These are phyloP conservation scores for Tadarida brasiliensis DNA, from an alignment of 2,797 vertebrate genomes.

Conservation along the genomic window DNA sequence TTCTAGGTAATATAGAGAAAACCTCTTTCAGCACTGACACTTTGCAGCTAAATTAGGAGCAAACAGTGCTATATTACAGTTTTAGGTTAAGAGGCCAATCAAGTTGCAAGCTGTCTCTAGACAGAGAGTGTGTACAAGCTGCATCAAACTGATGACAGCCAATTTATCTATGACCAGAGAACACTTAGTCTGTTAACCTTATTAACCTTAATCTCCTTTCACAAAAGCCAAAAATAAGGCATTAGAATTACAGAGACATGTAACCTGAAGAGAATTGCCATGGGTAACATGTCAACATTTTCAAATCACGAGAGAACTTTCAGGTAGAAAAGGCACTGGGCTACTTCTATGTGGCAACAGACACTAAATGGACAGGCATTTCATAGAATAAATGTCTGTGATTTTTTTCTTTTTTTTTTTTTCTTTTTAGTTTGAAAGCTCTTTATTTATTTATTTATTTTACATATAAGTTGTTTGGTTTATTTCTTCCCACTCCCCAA, in stretches of 20 bases:
- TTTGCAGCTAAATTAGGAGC: neutral
- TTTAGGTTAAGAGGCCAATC: slow-evolving; percentile 46
- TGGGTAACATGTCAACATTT: neutral
- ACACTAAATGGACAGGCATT: neutral
- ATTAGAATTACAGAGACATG: neutral
- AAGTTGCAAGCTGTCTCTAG: neutral
- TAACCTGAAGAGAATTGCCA: neutral
- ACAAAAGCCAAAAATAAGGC: slow-evolving; percentile 12
- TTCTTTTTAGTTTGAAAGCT: too few relatives aligned
- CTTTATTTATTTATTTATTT: neutral
- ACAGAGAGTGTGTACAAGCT: neutral
- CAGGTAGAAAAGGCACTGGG: neutral
- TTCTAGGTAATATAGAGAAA: slow-evolving; percentile 70
- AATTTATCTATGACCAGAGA: slow-evolving; percentile 6
- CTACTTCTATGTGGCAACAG: neutral
- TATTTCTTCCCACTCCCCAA: too few relatives aligned
- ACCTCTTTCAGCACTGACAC: slow-evolving; percentile 14
- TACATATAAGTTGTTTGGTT: neutral
- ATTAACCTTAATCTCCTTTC: slow-evolving; percentile 37
- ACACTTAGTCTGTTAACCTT: neutral
- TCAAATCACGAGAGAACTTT: neutral
- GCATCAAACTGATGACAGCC: neutral
- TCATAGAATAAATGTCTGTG: neutral
- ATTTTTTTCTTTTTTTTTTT: too few relatives aligned
- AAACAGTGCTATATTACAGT: neutral